Evolutionary conservation across 2,797 vertebrate species (phyloP), one percentile per base, ranked within the genome.

Genomic region (Pristis pectinata): DNA sequence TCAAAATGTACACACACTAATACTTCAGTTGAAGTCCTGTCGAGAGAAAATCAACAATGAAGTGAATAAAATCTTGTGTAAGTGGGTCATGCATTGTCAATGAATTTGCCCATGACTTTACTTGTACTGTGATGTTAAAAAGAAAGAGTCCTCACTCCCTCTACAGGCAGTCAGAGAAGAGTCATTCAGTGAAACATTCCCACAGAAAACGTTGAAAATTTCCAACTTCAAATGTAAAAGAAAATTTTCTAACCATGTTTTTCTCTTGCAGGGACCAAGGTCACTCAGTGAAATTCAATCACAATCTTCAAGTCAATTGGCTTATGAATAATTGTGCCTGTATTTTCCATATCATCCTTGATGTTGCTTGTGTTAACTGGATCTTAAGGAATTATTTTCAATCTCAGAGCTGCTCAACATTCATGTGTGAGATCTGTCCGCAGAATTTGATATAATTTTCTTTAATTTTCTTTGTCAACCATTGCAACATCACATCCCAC

Each of bases 21-120:
- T 76, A 74, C 76, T 53, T 74, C 37, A 72, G 30, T 76, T 76
- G 70, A 34, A 30, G 5, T 53, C 49, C 92, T 94, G 70, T 19
- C 30, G 5, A 76, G 41, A 70, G 15, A 61, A 94, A 34, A 0
- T 76, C 17, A 22, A 94, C 70, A 94, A 56, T 53, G 44, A 13
- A 34, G 92, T 93, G 67, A 53, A 44, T 70, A 27, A 92, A 41
- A 70, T 93, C 53, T 59, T 87, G 64, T 70, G 70, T 94, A 74
- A 94, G 15, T 94, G 92, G 92, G 92, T n/a, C 70, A 76, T 53
- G 49, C 15, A 53, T 53, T 53, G 92, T 94, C 70, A 74, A 49
- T 72, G 37, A 49, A 76, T 9, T 76, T 94, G 41, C 11, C 37
- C 0, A 56, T 92, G 61, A 93, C 13, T 93, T 44, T 72, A 10